Base-by-base conservation (phyloP, 1,140 invertebrate genomes). In the Cydia splendana region DNA sequence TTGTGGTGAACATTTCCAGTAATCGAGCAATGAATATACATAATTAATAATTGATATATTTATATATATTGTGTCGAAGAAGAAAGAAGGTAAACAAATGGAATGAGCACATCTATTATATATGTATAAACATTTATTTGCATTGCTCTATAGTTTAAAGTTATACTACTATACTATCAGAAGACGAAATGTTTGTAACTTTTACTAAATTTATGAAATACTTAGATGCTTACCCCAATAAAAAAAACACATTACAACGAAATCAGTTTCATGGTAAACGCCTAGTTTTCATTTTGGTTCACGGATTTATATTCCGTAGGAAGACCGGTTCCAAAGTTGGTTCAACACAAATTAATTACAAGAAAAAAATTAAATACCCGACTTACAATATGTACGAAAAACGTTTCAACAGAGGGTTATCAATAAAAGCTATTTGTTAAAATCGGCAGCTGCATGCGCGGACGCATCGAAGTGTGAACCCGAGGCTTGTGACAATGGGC, bases 361-460 rank as follows among this genome's bases (percentile, higher is more conserved):
- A 45, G 15, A 69, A 71, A 45, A 67, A 71, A 71, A 71, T 71
- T 71, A 71, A 71, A 71, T 45, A 71, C 74, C 74, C 74, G 24
- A 57, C 18, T 75, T 53, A 71, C 67, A 71, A 71, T 42, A 42
- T 42, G 67, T 42, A 38, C 20, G 67, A 71, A 71, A 71, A 71
- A 71, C 62, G 67, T 71, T 80, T 82, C 53, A 81, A 84, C 77
- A 78, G 79, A 75, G 82, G 82, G 81, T 80, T 84, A 85, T 81
- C 82, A 82, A 80, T 81, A 80, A 65, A 76, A 76, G 78, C 78
- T 83, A 86, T 88, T 87, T 85, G 83, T 85, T 85, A 81, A 82
- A 79, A 86, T 85, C 84, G 83, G 82, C 89, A 88, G 88, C 85
- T 88, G 89, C 76, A 69, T 79, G 76, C 81, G 75, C 79, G 62